phyloP scores from a whole-genome alignment of 2,113 vertebrate species.

The Pleuronectes platessa region DNA sequence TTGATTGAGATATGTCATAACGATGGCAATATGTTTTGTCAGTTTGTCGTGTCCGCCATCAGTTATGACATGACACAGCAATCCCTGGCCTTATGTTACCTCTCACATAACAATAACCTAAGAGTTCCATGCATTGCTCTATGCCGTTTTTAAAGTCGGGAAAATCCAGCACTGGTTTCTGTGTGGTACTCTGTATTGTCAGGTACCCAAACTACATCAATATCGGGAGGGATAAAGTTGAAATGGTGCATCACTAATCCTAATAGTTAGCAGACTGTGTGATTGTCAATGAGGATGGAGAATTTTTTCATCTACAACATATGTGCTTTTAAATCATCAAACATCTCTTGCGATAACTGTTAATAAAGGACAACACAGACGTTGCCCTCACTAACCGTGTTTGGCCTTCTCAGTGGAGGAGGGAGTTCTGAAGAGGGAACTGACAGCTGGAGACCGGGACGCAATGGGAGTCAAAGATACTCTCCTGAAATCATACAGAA shows the following conservation, averaged over 20 bases:
- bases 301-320: not conserved
- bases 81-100: no score
- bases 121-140: no score
- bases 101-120: no score
- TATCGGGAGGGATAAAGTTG: not conserved
- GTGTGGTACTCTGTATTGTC: no score
- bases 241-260: not conserved
- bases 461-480: conserved; percentile 88
- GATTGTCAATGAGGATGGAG: not conserved
- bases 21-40: no score
- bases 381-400: conserved; percentile 80
- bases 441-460: conserved; percentile 55
- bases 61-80: no score
- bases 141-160: no score
- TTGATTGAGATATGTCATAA: no score
- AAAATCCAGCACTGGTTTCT: no score
- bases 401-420: conserved; percentile 83
- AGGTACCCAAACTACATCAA: not conserved
- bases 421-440: conserved; percentile 49
- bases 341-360: not conserved
- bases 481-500: conserved; percentile 82
- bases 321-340: not conserved
- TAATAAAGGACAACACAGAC: not conserved
- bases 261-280: no score
- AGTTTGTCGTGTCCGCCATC: no score